Base-by-base conservation (phyloP, 92 coral and sea anemone species). In the Epizoanthus rinbou region DNA sequence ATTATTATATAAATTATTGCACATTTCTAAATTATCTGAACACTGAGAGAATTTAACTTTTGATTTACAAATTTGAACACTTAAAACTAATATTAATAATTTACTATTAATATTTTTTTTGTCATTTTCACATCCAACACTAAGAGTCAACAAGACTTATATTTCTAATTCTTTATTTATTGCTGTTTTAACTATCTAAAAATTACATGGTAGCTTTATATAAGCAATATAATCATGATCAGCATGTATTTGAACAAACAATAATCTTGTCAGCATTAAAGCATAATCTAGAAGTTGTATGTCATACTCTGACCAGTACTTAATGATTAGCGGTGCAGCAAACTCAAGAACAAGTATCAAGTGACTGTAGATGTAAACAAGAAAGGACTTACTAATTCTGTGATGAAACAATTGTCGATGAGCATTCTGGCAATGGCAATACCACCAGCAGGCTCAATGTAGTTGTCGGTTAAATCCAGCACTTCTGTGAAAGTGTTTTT, bases 401-500 rank as follows among this genome's bases (percentile, higher is more conserved):
- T 95, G 33, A 95, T 91, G 63, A 88, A 95, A 87, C 98, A 95
- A 89, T 95, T 95, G 69, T 95, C 98, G 73, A 81, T 74, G 15
- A 95, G 84, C 90, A 91, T 95, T 21, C 74, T 79, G 8, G 98
- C 95, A 1, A 95, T 74, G 33, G 97, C 90, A 9, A 88, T 35
- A 6, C 86, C 98, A 9, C 98, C 98, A 47, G 87, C 73, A 0
- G 87, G 88, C 56, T 91, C 98, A 57, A 93, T 91, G 71, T 93
- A 91, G 86, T 95, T 95, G 66, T 94, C 98, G 50, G 98, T 85
- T 83, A 95, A 58, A 81, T 95, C 98, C 81, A 95, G 53, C 57
- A 81, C 92, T 64, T 95, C 98, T 28, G 92, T 94, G 82, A 87
- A 95, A 5, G 97, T 90, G 59, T 95, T 95, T 93, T 91, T 95